Percentiles rank a stretch among this genome's conserved stretches.
These are phyloP conservation scores for Tragelaphus oryx DNA, from an alignment of 2,797 vertebrate species.

Conservation along the genomic window DNA sequence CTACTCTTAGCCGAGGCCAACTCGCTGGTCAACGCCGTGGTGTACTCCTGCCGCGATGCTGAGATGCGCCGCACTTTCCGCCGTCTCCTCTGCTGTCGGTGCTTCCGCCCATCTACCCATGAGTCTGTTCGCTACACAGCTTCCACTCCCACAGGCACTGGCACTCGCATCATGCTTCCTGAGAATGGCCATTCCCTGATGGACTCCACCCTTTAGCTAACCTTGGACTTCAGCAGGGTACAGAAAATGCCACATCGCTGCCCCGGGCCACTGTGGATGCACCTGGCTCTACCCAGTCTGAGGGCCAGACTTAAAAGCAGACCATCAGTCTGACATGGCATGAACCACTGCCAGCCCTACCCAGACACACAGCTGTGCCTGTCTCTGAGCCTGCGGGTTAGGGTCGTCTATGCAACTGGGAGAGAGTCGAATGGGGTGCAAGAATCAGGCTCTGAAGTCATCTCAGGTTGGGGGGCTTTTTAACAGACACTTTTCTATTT, in stretches of 20 bases:
- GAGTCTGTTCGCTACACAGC: conserved; percentile 46
- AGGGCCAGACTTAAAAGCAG: background rate
- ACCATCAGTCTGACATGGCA: background rate
- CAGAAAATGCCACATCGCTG: background rate
- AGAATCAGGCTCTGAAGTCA: background rate
- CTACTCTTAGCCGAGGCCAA: conserved; percentile 94
- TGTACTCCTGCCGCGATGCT: conserved; percentile 92
- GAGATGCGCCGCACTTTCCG: conserved; percentile 94
- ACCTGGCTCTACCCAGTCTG: background rate
- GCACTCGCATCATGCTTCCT: conserved; percentile 77
- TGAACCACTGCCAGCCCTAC: background rate
- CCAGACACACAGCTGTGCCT: background rate
- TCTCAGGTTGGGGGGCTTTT: conserved; percentile 40
- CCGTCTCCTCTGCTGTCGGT: conserved; percentile 84
- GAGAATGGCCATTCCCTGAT: conserved; percentile 76
- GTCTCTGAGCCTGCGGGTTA: background rate
- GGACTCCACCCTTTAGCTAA: conserved; percentile 79
- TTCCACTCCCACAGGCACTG: conserved; percentile 68
- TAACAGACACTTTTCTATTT: background rate
- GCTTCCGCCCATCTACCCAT: conserved; percentile 53
- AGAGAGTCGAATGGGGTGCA: background rate
- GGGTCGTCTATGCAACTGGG: background rate
- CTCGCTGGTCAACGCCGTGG: conserved; percentile 91
- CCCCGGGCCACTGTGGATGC: background rate
- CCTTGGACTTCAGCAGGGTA: background rate